Percentiles rank a stretch among this genome's conserved stretches.
These are phyloP conservation scores for Galbula dea DNA, from an alignment of 2,113 vertebrate species.

Conservation along the genomic window DNA sequence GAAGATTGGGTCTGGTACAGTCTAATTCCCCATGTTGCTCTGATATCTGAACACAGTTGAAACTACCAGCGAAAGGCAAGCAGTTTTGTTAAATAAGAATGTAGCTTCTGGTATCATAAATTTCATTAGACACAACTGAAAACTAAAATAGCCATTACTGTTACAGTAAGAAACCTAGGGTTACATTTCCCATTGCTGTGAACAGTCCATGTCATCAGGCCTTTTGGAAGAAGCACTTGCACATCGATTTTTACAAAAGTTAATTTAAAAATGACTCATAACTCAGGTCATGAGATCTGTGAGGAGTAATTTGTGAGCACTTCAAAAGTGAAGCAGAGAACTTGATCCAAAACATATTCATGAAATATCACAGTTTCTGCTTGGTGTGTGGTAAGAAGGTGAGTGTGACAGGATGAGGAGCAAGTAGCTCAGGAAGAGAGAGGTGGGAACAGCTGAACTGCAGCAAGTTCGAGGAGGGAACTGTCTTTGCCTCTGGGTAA, in stretches of 20 bases:
- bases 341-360: neutral
- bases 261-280: neutral
- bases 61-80: neutral
- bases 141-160: neutral
- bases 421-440: neutral
- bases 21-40: neutral
- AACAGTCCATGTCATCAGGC: accelerated
- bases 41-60: neutral
- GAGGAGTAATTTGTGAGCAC: neutral
- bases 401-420: neutral
- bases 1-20: neutral
- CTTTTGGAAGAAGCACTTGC: neutral
- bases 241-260: neutral
- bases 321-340: neutral
- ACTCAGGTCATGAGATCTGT: neutral
- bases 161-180: neutral
- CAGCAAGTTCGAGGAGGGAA: neutral
- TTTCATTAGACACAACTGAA: neutral
- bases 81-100: neutral
- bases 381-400: neutral
- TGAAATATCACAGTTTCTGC: neutral
- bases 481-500: neutral
- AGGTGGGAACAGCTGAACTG: neutral
- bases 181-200: neutral
- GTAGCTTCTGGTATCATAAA: neutral